Evolutionary conservation across 2,888 invertebrate genomes (phyloP).

Genomic region (Eristalinus aeneus): DNA sequence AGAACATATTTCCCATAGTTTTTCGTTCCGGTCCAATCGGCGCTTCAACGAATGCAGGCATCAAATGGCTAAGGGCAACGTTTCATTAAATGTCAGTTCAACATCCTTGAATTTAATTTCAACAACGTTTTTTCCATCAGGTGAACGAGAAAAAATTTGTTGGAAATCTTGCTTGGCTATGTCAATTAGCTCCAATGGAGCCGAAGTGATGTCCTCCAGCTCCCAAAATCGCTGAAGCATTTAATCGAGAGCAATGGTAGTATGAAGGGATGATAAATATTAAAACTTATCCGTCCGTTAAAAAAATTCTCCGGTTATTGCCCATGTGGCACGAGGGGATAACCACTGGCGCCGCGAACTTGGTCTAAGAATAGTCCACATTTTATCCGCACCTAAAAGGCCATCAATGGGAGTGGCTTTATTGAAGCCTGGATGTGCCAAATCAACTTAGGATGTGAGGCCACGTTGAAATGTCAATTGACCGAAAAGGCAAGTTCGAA

Average conservation of each 20-base stretch:
- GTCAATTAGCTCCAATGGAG: background rate
- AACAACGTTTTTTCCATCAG: constrained; percentile 43
- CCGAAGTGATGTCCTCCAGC: background rate
- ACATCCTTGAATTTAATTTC: constrained; percentile 36
- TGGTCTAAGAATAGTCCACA: constrained; percentile 1
- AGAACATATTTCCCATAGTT: background rate
- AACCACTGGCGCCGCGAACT: background rate
- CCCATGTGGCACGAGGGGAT: constrained; percentile 1
- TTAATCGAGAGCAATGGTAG: background rate
- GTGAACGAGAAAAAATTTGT: constrained; percentile 25
- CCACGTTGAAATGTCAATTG: too few species aligned
- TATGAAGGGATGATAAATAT: background rate
- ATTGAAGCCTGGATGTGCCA: too few species aligned
- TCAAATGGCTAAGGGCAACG: constrained; percentile 6
- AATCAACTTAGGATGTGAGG: too few species aligned
- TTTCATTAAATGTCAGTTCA: constrained; percentile 27
- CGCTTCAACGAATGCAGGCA: constrained; percentile 1
- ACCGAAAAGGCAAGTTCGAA: too few species aligned
- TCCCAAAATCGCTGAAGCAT: constrained; percentile 12
- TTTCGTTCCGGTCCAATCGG: constrained; percentile 3
- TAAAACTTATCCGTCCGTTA: background rate
- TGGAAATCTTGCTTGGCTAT: constrained; percentile 29
- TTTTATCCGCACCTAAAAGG: background rate
- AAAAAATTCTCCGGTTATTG: constrained; percentile 14
- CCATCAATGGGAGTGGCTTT: too few species aligned